Percentiles rank a stretch among this genome's conserved stretches.
Conservation (phyloP, 92 coral and sea anemone genomes). For the Ricordea florida region DNA sequence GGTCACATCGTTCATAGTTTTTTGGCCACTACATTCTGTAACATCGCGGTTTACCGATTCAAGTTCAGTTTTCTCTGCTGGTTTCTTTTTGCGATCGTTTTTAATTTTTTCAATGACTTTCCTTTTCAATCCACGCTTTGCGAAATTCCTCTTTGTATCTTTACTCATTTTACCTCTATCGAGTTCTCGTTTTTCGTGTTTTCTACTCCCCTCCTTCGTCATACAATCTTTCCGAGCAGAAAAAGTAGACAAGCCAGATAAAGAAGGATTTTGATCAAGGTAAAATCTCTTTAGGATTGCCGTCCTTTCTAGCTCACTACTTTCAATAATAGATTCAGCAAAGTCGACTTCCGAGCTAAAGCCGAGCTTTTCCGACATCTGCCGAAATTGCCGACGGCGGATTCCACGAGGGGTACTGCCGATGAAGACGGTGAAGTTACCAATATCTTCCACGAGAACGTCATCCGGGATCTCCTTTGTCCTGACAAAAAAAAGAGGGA, state of each 20-base stretch:
- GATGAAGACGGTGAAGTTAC: conserved; percentile 55
- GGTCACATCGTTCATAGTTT: too few species aligned
- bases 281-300: conserved; percentile 62
- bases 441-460: conserved; percentile 46
- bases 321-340: conserved; percentile 55
- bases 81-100: too few species aligned
- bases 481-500: conserved; percentile 4
- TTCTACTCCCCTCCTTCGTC: too few species aligned
- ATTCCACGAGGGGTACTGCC: conserved; percentile 83
- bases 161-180: too few species aligned
- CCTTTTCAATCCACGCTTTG: too few species aligned
- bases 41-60: too few species aligned
- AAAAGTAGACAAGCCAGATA: conserved; percentile 22
- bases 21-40: too few species aligned
- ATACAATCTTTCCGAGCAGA: background rate
- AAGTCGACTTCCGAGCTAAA: conserved; percentile 70
- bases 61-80: too few species aligned
- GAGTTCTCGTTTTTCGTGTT: too few species aligned
- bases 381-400: conserved; percentile 73
- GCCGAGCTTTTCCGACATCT: conserved; percentile 59
- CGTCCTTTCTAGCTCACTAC: conserved; percentile 37
- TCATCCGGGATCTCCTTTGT: background rate
- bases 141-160: too few species aligned
- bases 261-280: conserved; percentile 40
- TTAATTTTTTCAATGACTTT: too few species aligned